Evolutionary conservation across 2,113 vertebrate genomes (phyloP), one percentile per base, ranked within the genome.

Genomic region (Hystrix cristata): DNA sequence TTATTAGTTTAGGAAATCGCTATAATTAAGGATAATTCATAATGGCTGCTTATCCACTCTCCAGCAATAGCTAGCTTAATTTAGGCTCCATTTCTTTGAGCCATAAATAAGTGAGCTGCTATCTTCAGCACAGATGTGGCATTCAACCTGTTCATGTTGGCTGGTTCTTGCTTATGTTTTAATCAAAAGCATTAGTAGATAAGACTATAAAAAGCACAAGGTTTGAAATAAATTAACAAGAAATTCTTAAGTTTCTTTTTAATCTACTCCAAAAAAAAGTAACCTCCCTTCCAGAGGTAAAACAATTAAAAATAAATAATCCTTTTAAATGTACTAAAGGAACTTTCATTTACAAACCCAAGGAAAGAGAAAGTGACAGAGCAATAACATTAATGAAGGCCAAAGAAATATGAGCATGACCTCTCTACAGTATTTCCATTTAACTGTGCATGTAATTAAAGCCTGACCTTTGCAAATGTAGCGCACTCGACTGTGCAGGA

Each of bases 21-120:
- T 99, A 99, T 99, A 99, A 99, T 99, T 99, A 99, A 99, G 99
- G 99, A 99, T 99, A 99, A 99, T 99, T 99, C 99, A 99, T 99
- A 99, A 99, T 99, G 99, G 99, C 98, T 97, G 98, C 98, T 99
- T 99, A 99, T 98, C 98, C 98, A 98, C 98, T 99, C 99, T 98
- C 97, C 92, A 97, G 98, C 99, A 99, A 99, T 98, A 98, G 98
- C 98, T 92, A 98, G 98, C 98, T 99, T 99, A 98, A 99, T 99
- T 99, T 99, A 98, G 98, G 98, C 98, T 98, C 98, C 98, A 97
- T 99, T 99, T 98, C 98, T 99, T 98, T 95, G 97, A 98, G 98
- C 97, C 98, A 96, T 98, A 99, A 99, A 99, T 98, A 98, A 98
- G 98, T 85, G 97, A 78, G 97, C 96, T 96, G 97, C 92, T 98